Evolutionary conservation across 2,888 invertebrate species (phyloP).

Genomic region (Cataglyphis livida): DNA sequence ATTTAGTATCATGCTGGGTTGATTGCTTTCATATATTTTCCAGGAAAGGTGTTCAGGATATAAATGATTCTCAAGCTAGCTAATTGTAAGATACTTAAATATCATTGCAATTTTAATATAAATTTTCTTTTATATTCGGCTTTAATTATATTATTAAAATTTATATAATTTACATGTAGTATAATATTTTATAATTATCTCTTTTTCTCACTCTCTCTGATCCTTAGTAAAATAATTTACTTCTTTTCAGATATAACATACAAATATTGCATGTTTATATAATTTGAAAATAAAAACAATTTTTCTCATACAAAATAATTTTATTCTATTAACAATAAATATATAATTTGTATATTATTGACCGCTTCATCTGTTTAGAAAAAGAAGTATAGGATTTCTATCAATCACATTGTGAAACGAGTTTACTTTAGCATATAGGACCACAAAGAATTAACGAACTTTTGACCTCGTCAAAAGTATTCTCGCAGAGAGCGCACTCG

Average conservation of each 20-base stretch:
- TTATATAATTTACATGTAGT: background rate
- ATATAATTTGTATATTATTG: slow-evolving; percentile 2
- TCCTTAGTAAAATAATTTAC: background rate
- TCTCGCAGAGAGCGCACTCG: slow-evolving; percentile 33
- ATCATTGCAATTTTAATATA: slow-evolving; percentile 26
- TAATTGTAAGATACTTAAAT: slow-evolving; percentile 45
- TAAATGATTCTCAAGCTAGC: slow-evolving; percentile 56
- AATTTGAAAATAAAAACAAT: background rate
- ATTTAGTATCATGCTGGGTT: slow-evolving; percentile 64
- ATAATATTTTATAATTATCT: background rate
- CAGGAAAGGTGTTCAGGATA: slow-evolving; percentile 53
- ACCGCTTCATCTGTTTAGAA: background rate
- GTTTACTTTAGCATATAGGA: background rate
- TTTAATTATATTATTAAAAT: background rate
- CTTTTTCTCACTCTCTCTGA: background rate
- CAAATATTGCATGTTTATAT: background rate
- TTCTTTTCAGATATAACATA: background rate
- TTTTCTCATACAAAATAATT: background rate
- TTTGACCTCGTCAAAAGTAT: slow-evolving; percentile 11
- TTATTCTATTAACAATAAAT: background rate
- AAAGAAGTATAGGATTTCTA: slow-evolving; percentile 14
- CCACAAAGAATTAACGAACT: slow-evolving; percentile 35
- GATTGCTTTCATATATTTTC: slow-evolving; percentile 70
- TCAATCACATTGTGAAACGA: background rate
- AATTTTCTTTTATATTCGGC: background rate